Base-by-base conservation (phyloP, 1,140 invertebrate species). In the Asbolus verrucosus region DNA sequence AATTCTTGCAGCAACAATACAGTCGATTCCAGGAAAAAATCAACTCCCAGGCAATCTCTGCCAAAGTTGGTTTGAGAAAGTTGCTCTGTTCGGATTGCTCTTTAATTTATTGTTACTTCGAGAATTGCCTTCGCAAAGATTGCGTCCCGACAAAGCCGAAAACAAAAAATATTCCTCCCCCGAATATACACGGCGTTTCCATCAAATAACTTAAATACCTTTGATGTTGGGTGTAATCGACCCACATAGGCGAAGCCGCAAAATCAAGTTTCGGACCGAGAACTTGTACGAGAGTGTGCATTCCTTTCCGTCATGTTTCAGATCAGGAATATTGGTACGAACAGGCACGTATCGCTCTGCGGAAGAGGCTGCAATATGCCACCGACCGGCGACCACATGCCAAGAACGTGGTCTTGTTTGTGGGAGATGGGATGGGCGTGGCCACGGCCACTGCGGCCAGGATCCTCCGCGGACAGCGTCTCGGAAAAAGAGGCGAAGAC, bases 401-500 rank as follows among this genome's bases (percentile, higher is more conserved):
- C 2, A 86, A 86, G 82, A 87, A 82, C 83, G 85, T 84, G 6
- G 71, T 81, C 21, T 63, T 81, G 33, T 89, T 92, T 77, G 83
- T 93, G 6, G 91, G 91, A 0, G 91, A 93, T 79, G 91, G 91
- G 1, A 91, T 92, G 87, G 89, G 90, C 1, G 83, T 91, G 31
- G 83, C 89, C 4, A 91, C 91, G 0, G 82, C 90, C 1, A 91
- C 90, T 1, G 90, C 91, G 0, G 86, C 88, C 3, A 78, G 91
- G 24, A 91, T 92, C 21, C 82, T 87, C 30, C 74, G 79, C 11
- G 81, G 83, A 6, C 80, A 81, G 39, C 63, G 80, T 8, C 24
- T 80, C 54, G 79, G 79, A 8, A 81, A 81, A 67, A 69, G 67
- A 13, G 90, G 89, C 1, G 89, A 91, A 76, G 89, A 90, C 67